Conservation (phyloP, 2,113 vertebrate genomes). For the Elachura formosa region DNA sequence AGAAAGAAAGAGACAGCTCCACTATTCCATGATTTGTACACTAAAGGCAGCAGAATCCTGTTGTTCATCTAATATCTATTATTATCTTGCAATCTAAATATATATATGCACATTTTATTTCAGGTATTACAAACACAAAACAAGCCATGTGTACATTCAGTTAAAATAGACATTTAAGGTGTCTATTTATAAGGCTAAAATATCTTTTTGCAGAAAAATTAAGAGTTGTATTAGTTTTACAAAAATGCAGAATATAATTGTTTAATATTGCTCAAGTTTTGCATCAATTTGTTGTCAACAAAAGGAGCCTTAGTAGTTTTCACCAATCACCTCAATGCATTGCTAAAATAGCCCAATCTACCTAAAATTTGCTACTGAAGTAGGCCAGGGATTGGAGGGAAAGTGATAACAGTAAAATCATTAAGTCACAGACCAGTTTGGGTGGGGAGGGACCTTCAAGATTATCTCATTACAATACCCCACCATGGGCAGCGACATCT, state of each 20-base stretch:
- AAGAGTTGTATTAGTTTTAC: neutral
- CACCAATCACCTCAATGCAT: neutral
- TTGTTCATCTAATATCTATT: neutral
- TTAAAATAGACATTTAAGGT: neutral
- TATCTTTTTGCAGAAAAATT: neutral
- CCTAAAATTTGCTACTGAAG: neutral
- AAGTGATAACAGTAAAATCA: neutral
- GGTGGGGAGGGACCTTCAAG: neutral
- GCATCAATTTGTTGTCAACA: neutral
- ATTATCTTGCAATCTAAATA: neutral
- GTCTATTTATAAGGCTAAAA: neutral
- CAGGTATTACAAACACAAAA: neutral
- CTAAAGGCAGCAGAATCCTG: neutral
- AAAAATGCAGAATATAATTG: neutral
- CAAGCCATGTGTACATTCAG: accelerated
- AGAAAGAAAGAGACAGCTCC: neutral
- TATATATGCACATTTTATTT: neutral
- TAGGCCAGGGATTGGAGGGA: no score
- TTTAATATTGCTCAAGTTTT: neutral
- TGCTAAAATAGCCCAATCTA: neutral
- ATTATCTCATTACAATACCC: accelerated
- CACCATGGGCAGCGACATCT: neutral
- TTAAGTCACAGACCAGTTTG: neutral
- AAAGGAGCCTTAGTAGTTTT: neutral
- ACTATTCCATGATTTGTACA: neutral